These are phyloP conservation scores for Cebidichthys violaceus DNA, from an alignment of 2,113 vertebrate genomes.

Conservation along the genomic window DNA sequence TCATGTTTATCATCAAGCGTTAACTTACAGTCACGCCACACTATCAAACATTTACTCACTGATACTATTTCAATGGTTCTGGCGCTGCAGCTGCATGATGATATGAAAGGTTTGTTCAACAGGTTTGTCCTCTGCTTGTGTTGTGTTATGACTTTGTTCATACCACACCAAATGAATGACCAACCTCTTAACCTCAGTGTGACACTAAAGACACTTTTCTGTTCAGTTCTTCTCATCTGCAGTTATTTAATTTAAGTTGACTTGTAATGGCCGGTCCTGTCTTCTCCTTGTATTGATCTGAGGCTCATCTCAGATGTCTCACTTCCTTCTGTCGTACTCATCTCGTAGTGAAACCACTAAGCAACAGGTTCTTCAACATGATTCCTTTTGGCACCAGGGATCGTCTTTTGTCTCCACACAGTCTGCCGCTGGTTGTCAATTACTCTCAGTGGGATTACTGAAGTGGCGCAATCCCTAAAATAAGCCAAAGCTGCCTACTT, in stretches of 20 bases:
- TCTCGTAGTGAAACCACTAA: not conserved
- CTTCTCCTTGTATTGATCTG: slow-evolving; percentile 2
- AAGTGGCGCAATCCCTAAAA: slow-evolving; percentile 28
- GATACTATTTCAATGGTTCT: not conserved
- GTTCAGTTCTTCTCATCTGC: not conserved
- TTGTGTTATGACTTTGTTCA: not conserved
- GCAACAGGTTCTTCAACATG: slow-evolving; percentile 27
- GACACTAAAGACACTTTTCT: not conserved
- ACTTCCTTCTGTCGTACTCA: not conserved
- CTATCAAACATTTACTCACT: not conserved
- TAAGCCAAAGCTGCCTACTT: slow-evolving; percentile 26
- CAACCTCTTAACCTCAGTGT: not conserved
- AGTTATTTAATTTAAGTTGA: slow-evolving; percentile 18
- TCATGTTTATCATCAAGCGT: not conserved
- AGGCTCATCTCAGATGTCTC: slow-evolving; percentile 1
- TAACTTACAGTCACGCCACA: not conserved
- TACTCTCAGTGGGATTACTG: slow-evolving; percentile 39
- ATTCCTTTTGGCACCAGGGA: not conserved
- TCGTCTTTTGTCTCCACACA: slow-evolving; percentile 5
- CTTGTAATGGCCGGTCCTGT: not conserved
- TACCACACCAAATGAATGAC: not conserved
- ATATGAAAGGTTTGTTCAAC: not conserved
- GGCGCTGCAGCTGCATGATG: not conserved
- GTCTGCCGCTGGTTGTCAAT: slow-evolving; percentile 1
- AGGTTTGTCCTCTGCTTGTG: not conserved